These are phyloP conservation scores for Prosapia bicincta DNA, from an alignment of 2,888 invertebrate species.

Conservation along the genomic window DNA sequence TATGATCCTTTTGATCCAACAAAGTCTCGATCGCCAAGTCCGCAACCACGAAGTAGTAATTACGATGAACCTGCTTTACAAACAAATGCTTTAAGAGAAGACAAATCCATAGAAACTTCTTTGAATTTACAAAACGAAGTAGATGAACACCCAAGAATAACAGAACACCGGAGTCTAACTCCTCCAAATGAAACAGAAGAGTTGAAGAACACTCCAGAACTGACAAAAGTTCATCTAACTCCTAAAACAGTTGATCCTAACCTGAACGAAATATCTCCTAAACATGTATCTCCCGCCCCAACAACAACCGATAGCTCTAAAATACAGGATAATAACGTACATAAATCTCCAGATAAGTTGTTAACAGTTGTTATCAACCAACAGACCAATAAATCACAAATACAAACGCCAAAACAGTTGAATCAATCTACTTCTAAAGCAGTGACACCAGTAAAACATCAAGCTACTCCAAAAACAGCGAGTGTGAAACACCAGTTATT, in stretches of 20 bases:
- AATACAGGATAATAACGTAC: slow-evolving; percentile 16
- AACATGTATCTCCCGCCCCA: slow-evolving; percentile 19
- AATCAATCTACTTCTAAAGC: slow-evolving; percentile 15
- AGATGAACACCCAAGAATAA: slow-evolving; percentile 12
- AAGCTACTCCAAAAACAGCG: background rate
- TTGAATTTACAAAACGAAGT: slow-evolving; percentile 15
- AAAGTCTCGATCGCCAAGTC: slow-evolving; percentile 64
- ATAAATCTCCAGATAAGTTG: slow-evolving; percentile 28
- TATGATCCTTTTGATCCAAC: slow-evolving; percentile 93
- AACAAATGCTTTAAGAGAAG: slow-evolving; percentile 23
- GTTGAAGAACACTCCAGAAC: slow-evolving; percentile 28
- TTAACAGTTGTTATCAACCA: slow-evolving; percentile 24
- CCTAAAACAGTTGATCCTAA: slow-evolving; percentile 17
- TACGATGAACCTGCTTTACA: slow-evolving; percentile 6
- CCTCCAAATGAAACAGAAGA: slow-evolving; percentile 27
- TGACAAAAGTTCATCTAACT: slow-evolving; percentile 20
- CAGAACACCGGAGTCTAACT: slow-evolving; percentile 18
- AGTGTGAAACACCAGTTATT: slow-evolving; percentile 20
- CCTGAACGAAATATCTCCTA: slow-evolving; percentile 18
- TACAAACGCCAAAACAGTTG: slow-evolving; percentile 23
- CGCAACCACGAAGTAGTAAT: slow-evolving; percentile 31
- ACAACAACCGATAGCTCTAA: slow-evolving; percentile 11
- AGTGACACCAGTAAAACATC: slow-evolving; percentile 21
- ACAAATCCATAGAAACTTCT: slow-evolving; percentile 20
- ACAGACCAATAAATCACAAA: slow-evolving; percentile 18